Base-by-base conservation (phyloP, 2,797 vertebrate species). In the Poecile montanus region DNA sequence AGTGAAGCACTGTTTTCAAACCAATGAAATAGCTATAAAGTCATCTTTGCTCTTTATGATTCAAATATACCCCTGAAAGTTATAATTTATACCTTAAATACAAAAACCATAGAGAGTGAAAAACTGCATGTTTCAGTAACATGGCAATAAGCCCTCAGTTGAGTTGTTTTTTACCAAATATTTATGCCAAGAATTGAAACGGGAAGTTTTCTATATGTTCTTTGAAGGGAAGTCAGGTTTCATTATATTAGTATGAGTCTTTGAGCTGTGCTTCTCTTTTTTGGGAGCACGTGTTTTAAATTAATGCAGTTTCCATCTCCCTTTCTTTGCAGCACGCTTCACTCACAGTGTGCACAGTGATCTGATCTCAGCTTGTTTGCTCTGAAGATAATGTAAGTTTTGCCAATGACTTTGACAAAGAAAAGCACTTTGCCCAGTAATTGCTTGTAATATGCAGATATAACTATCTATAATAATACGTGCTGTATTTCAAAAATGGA, bases 401-500 rank as follows among this genome's bases (percentile, higher is more conserved):
- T 95, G 78, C 84, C 91, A 85, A 16, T 77, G 93, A 92, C 94
- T 94, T 89, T 94, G 91, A 83, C 74, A 76, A 94, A 93, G 84
- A 71, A 92, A 88, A 95, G 61, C 84, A 77, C 78, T 95, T 95
- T 86, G 67, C 93, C 71, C 53, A 51, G 86, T 93, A 92, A 94
- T 95, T 90, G 67, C 93, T 95, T 89, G 80, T 95, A 95, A 95
- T 94, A 91, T 77, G 77, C 60, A 90, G 67, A 86, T 93, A 62
- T 84, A 91, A 66, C 70, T 93, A 53, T 67, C 47, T 78, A 9
- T 90, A 87, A 45, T 54, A 68, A 44, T 48, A 73, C 0, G 1
- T 89, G 62, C 40, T 87, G 9, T 19, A 82, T 82, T 92, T 94
- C 54, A 85, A 51, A 89, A 91, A 17, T 4, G 60, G 62, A 77